A percentile compares a stretch with the other conserved stretches of the same genome.
Conservation (phyloP, 2,797 vertebrate genomes). For the Notolabrus celidotus region DNA sequence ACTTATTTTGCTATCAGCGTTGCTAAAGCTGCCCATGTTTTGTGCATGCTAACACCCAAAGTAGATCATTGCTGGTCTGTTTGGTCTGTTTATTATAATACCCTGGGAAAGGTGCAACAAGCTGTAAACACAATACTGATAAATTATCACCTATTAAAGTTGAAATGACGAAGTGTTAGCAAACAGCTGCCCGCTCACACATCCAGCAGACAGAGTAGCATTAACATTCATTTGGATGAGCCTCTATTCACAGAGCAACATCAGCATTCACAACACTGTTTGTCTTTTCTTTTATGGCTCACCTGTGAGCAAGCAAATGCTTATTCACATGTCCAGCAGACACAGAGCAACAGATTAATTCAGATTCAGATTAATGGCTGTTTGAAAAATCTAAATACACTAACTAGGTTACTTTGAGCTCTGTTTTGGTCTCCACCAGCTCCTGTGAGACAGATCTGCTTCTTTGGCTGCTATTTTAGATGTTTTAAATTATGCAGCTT, state of each 20-base stretch:
- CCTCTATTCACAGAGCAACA: neutral
- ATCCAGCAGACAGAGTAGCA: constrained; percentile 1
- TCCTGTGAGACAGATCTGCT: too few relatives aligned
- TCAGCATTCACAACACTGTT: neutral
- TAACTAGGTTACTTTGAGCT: too few relatives aligned
- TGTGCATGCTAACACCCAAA: neutral
- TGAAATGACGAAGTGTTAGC: neutral
- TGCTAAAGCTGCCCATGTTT: neutral
- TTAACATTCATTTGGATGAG: neutral
- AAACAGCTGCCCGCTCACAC: neutral
- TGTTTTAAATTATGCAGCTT: too few relatives aligned
- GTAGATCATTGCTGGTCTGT: constrained; percentile 11
- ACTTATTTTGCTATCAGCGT: neutral
- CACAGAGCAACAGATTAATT: neutral
- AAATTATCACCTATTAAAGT: neutral
- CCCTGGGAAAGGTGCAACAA: constrained; percentile 1
- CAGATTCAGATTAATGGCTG: neutral
- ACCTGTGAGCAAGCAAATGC: neutral
- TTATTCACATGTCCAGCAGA: neutral
- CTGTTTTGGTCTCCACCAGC: too few relatives aligned
- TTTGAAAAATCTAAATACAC: neutral
- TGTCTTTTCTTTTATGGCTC: neutral
- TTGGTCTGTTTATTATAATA: neutral
- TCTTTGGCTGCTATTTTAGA: too few relatives aligned
- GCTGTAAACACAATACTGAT: constrained; percentile 17